These are phyloP conservation scores for Macquaria australasica DNA, from an alignment of 2,113 vertebrate genomes.

Conservation along the genomic window DNA sequence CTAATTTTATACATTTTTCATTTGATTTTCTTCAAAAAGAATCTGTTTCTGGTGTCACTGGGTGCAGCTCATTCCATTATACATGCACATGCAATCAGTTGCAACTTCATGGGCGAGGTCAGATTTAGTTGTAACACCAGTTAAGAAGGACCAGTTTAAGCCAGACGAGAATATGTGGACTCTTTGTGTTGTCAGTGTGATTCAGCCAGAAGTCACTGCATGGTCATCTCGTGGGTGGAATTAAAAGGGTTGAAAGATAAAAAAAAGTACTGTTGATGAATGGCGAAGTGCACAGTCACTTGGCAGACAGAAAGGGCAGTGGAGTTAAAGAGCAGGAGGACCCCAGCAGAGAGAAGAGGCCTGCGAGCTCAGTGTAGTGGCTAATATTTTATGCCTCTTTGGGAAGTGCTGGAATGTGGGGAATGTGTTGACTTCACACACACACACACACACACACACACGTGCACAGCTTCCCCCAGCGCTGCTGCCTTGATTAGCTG, in stretches of 20 bases:
- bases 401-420: slow-evolving; percentile 89
- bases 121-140: slow-evolving; percentile 28
- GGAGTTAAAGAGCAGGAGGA: slow-evolving; percentile 41
- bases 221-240: slow-evolving; percentile 59
- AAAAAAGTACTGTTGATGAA: slow-evolving; percentile 32
- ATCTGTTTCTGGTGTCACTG: not conserved
- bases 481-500: slow-evolving; percentile 81
- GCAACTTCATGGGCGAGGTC: slow-evolving; percentile 28
- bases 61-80: slow-evolving; percentile 13
- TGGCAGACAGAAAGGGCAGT: slow-evolving; percentile 46
- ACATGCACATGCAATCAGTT: not conserved
- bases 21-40: not conserved
- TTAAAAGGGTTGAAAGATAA: slow-evolving; percentile 9
- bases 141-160: slow-evolving; percentile 45
- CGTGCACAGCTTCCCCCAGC: slow-evolving; percentile 71
- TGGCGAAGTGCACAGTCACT: slow-evolving; percentile 63
- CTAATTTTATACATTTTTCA: not conserved
- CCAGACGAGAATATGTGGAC: slow-evolving; percentile 47
- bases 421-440: slow-evolving; percentile 91
- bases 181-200: slow-evolving; percentile 49
- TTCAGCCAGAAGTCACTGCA: slow-evolving; percentile 54
- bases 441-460: slow-evolving; percentile 78
- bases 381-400: slow-evolving; percentile 86
- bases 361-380: slow-evolving; percentile 42
- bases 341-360: slow-evolving; percentile 48